Conservation (phyloP, 2,888 invertebrate genomes). For the Leptinotarsa juncta region DNA sequence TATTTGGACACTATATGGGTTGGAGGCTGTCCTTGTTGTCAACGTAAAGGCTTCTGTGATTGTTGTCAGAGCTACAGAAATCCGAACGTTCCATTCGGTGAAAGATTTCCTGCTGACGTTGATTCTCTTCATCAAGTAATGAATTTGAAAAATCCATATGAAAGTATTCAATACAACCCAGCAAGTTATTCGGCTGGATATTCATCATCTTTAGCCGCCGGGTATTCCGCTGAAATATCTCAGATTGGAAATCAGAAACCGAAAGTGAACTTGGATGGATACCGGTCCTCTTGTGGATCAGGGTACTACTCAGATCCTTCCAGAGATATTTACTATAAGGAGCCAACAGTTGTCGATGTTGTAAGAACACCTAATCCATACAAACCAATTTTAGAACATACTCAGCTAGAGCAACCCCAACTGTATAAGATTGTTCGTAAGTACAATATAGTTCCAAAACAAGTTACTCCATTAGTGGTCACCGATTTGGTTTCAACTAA, state of each 20-base stretch:
- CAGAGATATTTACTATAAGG: slow-evolving; percentile 33
- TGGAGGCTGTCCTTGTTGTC: slow-evolving; percentile 27
- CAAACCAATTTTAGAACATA: slow-evolving; percentile 22
- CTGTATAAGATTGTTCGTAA: slow-evolving; percentile 38
- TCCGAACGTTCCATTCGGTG: slow-evolving; percentile 37
- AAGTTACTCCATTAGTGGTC: slow-evolving; percentile 20
- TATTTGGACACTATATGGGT: slow-evolving; percentile 5
- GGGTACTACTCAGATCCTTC: slow-evolving; percentile 44
- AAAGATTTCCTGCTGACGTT: slow-evolving; percentile 41
- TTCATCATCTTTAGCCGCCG: slow-evolving; percentile 8
- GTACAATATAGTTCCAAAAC: slow-evolving; percentile 35
- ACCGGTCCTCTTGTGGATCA: slow-evolving; percentile 28
- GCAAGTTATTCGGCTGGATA: slow-evolving; percentile 27
- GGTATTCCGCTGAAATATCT: slow-evolving; percentile 21
- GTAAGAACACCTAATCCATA: slow-evolving; percentile 28
- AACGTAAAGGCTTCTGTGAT: slow-evolving; percentile 28
- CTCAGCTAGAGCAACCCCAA: slow-evolving; percentile 28
- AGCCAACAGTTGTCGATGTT: slow-evolving; percentile 37
- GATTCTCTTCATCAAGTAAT: slow-evolving; percentile 36
- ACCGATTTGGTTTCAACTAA: slow-evolving; percentile 37
- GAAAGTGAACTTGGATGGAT: slow-evolving; percentile 30
- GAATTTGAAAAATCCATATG: not conserved
- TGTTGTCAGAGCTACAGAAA: slow-evolving; percentile 35
- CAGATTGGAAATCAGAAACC: slow-evolving; percentile 32
- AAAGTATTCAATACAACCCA: not conserved